These are phyloP conservation scores for Drosophila saltans DNA, from an alignment of 1,140 invertebrate genomes.

Conservation along the genomic window DNA sequence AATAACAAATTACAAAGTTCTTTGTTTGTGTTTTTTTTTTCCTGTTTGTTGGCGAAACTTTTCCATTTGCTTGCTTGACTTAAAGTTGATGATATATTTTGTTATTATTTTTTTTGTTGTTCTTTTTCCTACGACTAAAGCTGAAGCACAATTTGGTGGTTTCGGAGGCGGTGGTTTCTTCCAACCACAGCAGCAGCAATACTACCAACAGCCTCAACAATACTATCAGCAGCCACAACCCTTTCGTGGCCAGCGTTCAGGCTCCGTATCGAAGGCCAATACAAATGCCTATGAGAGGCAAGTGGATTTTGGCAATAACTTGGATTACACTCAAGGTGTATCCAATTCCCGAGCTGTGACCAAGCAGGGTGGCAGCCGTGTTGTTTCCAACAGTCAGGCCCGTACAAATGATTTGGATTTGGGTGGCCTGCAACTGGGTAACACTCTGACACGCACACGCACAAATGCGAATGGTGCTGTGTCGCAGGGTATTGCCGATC, in stretches of 20 bases:
- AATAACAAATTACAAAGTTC: slow-evolving; percentile 32
- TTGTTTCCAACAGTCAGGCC: slow-evolving; percentile 67
- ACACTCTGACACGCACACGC: slow-evolving; percentile 66
- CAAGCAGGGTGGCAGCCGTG: slow-evolving; percentile 58
- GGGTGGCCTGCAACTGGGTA: slow-evolving; percentile 68
- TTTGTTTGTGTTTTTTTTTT: neutral
- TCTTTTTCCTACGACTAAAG: neutral
- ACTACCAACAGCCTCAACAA: slow-evolving; percentile 1
- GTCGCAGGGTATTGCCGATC: slow-evolving; percentile 58
- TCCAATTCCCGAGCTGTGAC: slow-evolving; percentile 73
- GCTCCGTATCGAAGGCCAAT: slow-evolving; percentile 65
- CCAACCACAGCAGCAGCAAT: slow-evolving; percentile 42
- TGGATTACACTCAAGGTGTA: slow-evolving; percentile 62
- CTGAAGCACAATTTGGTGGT: slow-evolving; percentile 54
- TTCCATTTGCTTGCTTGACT: slow-evolving; percentile 4
- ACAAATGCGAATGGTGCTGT: slow-evolving; percentile 65
- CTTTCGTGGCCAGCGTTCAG: slow-evolving; percentile 13
- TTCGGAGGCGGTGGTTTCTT: slow-evolving; percentile 31
- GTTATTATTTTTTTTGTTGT: neutral
- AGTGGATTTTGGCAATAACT: slow-evolving; percentile 65
- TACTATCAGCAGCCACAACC: slow-evolving; percentile 26
- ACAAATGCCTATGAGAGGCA: slow-evolving; percentile 69
- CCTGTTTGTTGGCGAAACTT: neutral
- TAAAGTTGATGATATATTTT: slow-evolving; percentile 15
- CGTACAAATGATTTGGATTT: slow-evolving; percentile 60